Base-by-base conservation (phyloP, 2,113 vertebrate species). In the Coreoperca whiteheadi region DNA sequence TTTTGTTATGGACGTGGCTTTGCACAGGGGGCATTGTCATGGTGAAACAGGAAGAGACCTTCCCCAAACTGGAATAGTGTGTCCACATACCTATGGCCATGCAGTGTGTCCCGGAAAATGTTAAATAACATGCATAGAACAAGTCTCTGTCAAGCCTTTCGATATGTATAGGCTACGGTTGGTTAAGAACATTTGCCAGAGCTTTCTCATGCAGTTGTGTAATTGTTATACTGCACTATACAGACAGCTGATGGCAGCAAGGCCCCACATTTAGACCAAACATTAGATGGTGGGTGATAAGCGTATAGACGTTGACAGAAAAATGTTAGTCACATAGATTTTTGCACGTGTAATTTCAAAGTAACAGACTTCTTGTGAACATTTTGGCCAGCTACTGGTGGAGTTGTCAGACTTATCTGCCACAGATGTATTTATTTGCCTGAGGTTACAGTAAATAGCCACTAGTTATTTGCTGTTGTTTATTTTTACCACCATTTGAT, bases 161-260 rank as follows among this genome's bases (percentile, higher is more conserved):
- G 15, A 1, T 50, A 23, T 20, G 23, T 20, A 21, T 6, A 14
- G 30, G 12, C n/a, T 0, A n/a, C 2, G 1, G 14, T 14, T 48
- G 41, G 8, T 63, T 10, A 41, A 51, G 4, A 51, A 41, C 30
- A 41, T 54, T 65, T 66, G 10, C 10, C 14, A 61, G 23, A 82
- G 69, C 78, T 18, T 74, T 66, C 25, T 86, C 7, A 34, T 74
- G 56, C 68, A 65, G 73, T 59, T 80, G 71, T 65, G 30, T 25
- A 16, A 18, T 7, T 4, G 66, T 25, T 66, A 7, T 10, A 67
- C 9, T 30, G 46, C 39, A 60, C 11, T 3, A 6, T 3, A 15
- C 14, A 15, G 9, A 18, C 64, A 3, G 6, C 14, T 56, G 51
- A 39, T 14, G 15, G 9, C 20, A 60, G n/a, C 43, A 51, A 32